Conservation (phyloP, 2,113 vertebrate genomes). For the Phoxinus phoxinus region DNA sequence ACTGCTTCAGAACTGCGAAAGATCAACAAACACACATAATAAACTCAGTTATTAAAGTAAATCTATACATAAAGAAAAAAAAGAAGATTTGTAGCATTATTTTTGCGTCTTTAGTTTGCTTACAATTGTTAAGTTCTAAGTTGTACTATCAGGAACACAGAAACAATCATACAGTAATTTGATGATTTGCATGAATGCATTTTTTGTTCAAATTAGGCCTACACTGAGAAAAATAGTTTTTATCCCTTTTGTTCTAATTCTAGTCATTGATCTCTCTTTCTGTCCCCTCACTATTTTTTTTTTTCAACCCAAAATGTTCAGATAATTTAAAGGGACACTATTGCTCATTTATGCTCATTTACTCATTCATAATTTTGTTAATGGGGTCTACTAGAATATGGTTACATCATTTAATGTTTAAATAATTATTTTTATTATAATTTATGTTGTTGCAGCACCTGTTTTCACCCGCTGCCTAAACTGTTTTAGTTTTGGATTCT, state of each 20-base stretch:
- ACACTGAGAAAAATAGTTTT: background rate
- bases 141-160: background rate
- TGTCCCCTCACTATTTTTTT: background rate
- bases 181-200: background rate
- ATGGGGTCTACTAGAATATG: too few relatives aligned
- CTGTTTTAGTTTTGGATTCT: too few relatives aligned
- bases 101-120: background rate
- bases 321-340: too few relatives aligned
- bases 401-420: too few relatives aligned
- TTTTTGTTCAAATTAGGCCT: background rate
- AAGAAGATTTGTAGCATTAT: background rate
- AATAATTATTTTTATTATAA: too few relatives aligned
- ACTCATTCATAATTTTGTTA: too few relatives aligned
- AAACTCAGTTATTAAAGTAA: background rate
- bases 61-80: background rate
- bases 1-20: conserved; percentile 69
- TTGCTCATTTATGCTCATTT: too few relatives aligned
- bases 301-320: too few relatives aligned
- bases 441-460: too few relatives aligned
- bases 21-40: conserved; percentile 37
- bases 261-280: too few relatives aligned
- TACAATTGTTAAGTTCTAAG: background rate
- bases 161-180: background rate
- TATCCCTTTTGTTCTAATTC: too few relatives aligned
- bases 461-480: too few relatives aligned